A percentile compares a stretch with the other conserved stretches of the same genome.
These are phyloP conservation scores for Lordiphosa fenestrarum DNA, from an alignment of 2,888 invertebrate species.

Conservation along the genomic window DNA sequence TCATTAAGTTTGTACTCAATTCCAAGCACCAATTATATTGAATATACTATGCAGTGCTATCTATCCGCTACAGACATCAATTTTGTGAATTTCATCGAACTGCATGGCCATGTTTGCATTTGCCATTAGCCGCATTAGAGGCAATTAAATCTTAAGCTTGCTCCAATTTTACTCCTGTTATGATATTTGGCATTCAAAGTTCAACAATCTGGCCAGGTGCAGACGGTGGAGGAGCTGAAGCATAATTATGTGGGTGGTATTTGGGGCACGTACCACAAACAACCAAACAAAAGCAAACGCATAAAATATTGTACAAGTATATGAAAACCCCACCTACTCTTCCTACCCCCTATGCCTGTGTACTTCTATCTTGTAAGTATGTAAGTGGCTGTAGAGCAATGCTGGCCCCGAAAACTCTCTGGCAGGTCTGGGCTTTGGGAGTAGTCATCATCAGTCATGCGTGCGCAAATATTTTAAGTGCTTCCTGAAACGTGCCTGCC, in stretches of 20 bases:
- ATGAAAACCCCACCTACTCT: conserved; percentile 7
- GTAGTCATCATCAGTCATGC: conserved; percentile 69
- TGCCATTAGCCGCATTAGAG: conserved; percentile 45
- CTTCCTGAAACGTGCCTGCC: conserved; percentile 63
- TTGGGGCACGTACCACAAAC: conserved; percentile 45
- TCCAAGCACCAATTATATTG: not conserved
- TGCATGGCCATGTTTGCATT: conserved; percentile 30
- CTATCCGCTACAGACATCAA: not conserved
- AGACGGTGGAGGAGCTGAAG: conserved; percentile 12
- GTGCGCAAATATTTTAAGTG: conserved; percentile 74
- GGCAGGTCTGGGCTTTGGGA: conserved; percentile 1
- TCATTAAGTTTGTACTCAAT: conserved; percentile 19
- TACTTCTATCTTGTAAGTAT: conserved; percentile 7
- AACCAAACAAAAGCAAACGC: conserved; percentile 43
- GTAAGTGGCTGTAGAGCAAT: conserved; percentile 13
- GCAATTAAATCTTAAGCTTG: conserved; percentile 42
- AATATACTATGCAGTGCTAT: too few species aligned
- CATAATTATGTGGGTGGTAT: conserved; percentile 55
- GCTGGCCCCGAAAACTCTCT: conserved; percentile 2
- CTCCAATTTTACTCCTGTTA: conserved; percentile 38
- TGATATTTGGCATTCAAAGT: conserved; percentile 32
- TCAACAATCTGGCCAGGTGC: conserved; percentile 45
- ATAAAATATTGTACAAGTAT: conserved; percentile 51
- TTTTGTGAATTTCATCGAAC: conserved; percentile 4
- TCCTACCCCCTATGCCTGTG: not conserved